Evolutionary conservation across 2,888 invertebrate genomes (phyloP).

Genomic region (Pherbina coryleti): DNA sequence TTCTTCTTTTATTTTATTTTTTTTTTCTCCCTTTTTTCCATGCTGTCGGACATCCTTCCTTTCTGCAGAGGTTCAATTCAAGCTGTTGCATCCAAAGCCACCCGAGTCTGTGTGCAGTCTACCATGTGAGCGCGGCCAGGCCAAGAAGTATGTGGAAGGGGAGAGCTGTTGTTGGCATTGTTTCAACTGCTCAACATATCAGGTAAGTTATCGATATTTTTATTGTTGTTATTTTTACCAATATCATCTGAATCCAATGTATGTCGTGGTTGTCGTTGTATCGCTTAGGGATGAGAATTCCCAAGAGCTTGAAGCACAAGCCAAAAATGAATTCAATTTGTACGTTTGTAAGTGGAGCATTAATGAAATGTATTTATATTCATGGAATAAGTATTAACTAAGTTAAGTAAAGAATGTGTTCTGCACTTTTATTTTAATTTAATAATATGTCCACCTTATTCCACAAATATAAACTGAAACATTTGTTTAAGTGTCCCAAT

Average conservation of each 20-base stretch:
- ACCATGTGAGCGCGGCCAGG: constrained; percentile 89
- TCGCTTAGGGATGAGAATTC: too few relatives aligned
- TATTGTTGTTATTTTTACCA: constrained; percentile 29
- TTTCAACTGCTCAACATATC: constrained; percentile 89
- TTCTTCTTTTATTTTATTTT: not conserved
- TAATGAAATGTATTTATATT: too few relatives aligned
- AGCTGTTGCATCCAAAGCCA: constrained; percentile 80
- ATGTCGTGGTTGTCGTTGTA: too few relatives aligned
- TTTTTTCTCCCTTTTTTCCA: not conserved
- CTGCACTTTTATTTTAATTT: too few relatives aligned
- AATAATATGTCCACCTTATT: too few relatives aligned
- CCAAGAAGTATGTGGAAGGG: constrained; percentile 92
- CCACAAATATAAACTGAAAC: too few relatives aligned
- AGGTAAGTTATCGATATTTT: constrained; percentile 72
- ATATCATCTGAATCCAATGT: not conserved
- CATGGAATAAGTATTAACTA: too few relatives aligned
- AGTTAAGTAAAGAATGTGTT: too few relatives aligned
- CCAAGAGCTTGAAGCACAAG: too few relatives aligned
- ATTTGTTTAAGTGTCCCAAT: too few relatives aligned
- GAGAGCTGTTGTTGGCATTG: constrained; percentile 97
- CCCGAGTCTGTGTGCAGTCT: constrained; percentile 93
- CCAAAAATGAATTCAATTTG: too few relatives aligned
- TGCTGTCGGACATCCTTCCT: not conserved
- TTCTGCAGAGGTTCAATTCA: constrained; percentile 83
- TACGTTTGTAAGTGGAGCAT: too few relatives aligned